Conservation (phyloP, 1,140 invertebrate genomes). For the Rhizoglyphus robini region DNA sequence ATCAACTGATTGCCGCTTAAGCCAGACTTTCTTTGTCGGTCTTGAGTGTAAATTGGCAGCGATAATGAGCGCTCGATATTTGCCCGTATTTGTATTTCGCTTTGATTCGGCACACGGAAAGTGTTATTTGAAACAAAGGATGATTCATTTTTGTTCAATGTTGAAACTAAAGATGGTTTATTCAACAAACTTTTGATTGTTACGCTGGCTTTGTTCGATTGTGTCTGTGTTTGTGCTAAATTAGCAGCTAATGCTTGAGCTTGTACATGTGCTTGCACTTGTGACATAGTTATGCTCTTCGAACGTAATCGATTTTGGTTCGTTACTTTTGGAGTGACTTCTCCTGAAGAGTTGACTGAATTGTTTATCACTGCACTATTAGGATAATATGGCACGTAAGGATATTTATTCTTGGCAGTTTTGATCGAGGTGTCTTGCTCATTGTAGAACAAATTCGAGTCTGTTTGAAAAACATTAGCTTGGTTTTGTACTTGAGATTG, state of each 20-base stretch:
- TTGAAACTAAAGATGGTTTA: constrained; percentile 6
- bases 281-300: too few species aligned
- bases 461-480: background rate
- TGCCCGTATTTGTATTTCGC: background rate
- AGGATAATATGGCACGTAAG: background rate
- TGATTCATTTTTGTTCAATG: background rate
- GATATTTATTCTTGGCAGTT: background rate
- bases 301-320: background rate
- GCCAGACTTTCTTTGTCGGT: background rate
- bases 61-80: background rate
- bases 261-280: too few species aligned
- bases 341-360: background rate
- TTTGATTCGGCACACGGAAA: background rate
- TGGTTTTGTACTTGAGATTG: background rate
- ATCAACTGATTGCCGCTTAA: background rate
- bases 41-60: background rate
- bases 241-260: too few species aligned
- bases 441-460: background rate
- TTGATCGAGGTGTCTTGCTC: background rate
- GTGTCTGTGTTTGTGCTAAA: background rate
- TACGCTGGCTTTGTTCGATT: background rate
- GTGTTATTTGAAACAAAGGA: background rate
- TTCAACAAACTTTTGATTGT: constrained; percentile 3
- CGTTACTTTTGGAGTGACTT: background rate
- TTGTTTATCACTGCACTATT: background rate